Percentiles rank a stretch among this genome's conserved stretches.
Conservation (phyloP, 2,888 invertebrate genomes). For the Chrysolina oricalcia region DNA sequence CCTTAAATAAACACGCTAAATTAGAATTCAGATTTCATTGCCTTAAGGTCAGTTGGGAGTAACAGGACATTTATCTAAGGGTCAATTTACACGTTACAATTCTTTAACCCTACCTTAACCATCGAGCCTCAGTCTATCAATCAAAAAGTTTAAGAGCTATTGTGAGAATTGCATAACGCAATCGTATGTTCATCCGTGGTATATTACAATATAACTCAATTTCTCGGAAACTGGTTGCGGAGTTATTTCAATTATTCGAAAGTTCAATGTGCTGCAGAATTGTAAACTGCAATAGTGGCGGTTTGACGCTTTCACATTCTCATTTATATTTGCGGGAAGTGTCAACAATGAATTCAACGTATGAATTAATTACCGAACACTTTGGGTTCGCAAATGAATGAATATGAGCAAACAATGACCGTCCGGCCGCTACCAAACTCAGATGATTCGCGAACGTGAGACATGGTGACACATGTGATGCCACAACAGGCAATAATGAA, state of each 20-base stretch:
- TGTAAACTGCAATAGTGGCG: neutral
- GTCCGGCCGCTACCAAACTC: neutral
- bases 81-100: no score
- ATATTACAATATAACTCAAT: conserved; percentile 2
- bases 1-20: no score
- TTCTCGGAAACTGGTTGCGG: neutral
- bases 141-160: neutral
- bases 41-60: no score
- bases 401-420: neutral
- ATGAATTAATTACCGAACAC: conserved; percentile 2
- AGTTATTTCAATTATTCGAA: conserved; percentile 10
- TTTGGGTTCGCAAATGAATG: neutral
- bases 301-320: conserved; percentile 6
- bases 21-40: no score
- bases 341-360: neutral
- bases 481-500: neutral
- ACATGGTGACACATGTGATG: neutral
- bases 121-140: neutral
- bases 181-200: neutral
- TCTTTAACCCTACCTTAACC: neutral
- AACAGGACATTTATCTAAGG: no score
- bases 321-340: conserved; percentile 7
- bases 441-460: neutral
- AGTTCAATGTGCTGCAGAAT: neutral
- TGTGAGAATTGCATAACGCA: neutral